A percentile compares a stretch with the other conserved stretches of the same genome.
phyloP scores from a whole-genome alignment of 1,140 invertebrate genomes.

The Limonius californicus region DNA sequence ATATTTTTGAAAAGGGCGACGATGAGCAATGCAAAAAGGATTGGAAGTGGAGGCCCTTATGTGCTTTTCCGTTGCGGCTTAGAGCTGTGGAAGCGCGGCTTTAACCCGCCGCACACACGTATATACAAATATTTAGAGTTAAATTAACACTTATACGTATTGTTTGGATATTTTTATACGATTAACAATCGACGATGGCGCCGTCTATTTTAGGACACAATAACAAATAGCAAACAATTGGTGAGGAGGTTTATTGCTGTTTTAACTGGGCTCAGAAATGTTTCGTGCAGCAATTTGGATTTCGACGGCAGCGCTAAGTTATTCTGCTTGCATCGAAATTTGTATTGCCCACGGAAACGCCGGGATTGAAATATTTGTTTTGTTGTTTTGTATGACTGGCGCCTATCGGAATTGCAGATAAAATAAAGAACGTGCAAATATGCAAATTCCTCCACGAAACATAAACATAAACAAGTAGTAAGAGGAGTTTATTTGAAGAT shows the following conservation, averaged over 20 bases:
- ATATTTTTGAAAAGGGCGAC: neutral
- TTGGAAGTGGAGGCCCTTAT: neutral
- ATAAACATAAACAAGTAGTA: too few relatives aligned
- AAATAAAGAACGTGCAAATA: too few relatives aligned
- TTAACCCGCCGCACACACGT: neutral
- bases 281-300: too few relatives aligned
- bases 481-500: too few relatives aligned
- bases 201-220: constrained; percentile 23
- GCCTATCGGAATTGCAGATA: too few relatives aligned
- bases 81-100: neutral
- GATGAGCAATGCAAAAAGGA: neutral
- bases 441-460: too few relatives aligned
- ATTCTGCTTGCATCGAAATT: too few relatives aligned
- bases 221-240: constrained; percentile 18
- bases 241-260: constrained; percentile 5
- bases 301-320: too few relatives aligned
- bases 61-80: neutral
- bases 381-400: too few relatives aligned
- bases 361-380: too few relatives aligned
- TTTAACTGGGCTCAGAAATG: neutral
- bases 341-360: too few relatives aligned
- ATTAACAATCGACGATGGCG: constrained; percentile 25
- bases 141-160: constrained; percentile 6
- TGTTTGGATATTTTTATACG: constrained; percentile 5
- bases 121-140: constrained; percentile 10